Evolutionary conservation across 2,113 vertebrate genomes (phyloP).

Genomic region (Danionella cerebrum): DNA sequence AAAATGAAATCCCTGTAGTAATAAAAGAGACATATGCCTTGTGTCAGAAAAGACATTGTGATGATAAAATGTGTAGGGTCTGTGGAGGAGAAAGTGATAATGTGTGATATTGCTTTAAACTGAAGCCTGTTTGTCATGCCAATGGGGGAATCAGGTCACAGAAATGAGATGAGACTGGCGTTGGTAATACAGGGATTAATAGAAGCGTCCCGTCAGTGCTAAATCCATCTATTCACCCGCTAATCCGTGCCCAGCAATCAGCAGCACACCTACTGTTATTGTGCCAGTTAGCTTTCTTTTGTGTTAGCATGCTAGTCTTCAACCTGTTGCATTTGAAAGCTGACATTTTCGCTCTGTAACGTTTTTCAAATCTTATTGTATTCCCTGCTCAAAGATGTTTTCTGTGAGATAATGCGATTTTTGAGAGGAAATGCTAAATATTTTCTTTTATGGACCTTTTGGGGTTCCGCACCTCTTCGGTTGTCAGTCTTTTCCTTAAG

Average conservation of each 20-base stretch:
- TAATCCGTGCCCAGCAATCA: slow-evolving; percentile 48
- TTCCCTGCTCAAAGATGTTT: too few species aligned
- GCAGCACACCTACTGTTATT: slow-evolving; percentile 30
- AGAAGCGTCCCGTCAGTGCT: slow-evolving; percentile 39
- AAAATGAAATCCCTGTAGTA: not conserved
- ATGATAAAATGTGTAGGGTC: not conserved
- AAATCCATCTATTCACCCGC: slow-evolving; percentile 43
- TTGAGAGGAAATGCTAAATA: too few species aligned
- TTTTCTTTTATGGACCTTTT: too few species aligned
- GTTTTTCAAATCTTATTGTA: too few species aligned
- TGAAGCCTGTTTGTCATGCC: not conserved
- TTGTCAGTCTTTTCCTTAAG: too few species aligned
- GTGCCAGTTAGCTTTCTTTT: not conserved
- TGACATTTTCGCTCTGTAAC: not conserved
- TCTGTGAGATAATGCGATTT: too few species aligned
- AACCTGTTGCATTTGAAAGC: not conserved
- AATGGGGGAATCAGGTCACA: not conserved
- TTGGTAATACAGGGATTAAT: slow-evolving; percentile 51
- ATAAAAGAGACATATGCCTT: slow-evolving; percentile 1
- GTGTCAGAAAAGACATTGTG: not conserved
- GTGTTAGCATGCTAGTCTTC: not conserved
- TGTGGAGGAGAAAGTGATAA: not conserved
- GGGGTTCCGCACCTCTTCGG: too few species aligned
- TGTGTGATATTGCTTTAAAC: not conserved
- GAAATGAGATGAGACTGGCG: slow-evolving; percentile 15